Conservation (phyloP, 2,797 vertebrate species). For the Monodelphis domestica region DNA sequence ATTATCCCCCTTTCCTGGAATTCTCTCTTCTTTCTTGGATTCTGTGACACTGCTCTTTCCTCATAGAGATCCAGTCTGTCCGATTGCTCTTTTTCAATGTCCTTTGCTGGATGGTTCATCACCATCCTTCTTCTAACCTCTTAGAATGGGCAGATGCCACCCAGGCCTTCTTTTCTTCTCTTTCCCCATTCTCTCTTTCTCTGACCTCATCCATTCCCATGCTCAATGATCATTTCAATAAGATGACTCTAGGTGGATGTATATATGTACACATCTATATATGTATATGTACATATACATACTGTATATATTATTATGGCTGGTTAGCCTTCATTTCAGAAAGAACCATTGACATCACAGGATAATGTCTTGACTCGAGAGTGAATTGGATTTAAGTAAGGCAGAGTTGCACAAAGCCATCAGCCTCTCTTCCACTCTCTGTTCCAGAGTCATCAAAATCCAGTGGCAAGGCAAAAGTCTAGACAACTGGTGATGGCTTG, state of each 20-base stretch:
- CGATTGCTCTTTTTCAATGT: not conserved
- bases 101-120: not conserved
- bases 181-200: not conserved
- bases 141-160: not conserved
- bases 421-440: no score
- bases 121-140: not conserved
- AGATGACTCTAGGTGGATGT: not conserved
- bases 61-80: not conserved
- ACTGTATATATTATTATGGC: no score
- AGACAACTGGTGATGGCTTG: no score
- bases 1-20: not conserved
- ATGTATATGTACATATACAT: no score
- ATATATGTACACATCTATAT: not conserved
- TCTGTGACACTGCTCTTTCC: not conserved
- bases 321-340: no score
- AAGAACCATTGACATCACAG: no score
- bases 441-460: no score
- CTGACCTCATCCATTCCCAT: not conserved
- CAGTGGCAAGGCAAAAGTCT: no score
- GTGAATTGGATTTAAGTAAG: no score
- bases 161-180: not conserved
- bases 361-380: no score
- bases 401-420: no score
- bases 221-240: not conserved
- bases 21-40: not conserved